A percentile compares a stretch with the other conserved stretches of the same genome.
phyloP scores from a whole-genome alignment of 2,797 vertebrate genomes.

The Sebastiscus albofasciatus region DNA sequence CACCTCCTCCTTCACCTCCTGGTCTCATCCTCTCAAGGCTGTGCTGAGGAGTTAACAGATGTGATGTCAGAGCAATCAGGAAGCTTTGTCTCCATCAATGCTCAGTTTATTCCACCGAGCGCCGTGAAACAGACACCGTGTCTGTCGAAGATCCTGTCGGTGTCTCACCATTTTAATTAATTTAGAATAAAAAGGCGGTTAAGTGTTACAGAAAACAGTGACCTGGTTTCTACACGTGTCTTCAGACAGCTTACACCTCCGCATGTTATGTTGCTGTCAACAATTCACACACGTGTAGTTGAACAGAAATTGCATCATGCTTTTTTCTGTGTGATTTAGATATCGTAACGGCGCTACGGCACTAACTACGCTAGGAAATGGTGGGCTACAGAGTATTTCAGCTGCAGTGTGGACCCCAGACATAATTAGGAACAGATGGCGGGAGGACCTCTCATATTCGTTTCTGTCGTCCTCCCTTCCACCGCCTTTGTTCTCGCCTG shows the following conservation, averaged over 20 bases:
- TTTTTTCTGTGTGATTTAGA: constrained; percentile 16
- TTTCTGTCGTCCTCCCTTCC: constrained; percentile 37
- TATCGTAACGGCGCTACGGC: background rate
- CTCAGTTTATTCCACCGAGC: background rate
- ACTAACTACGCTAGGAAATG: constrained; percentile 25
- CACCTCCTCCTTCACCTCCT: constrained; percentile 43
- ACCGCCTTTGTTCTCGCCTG: constrained; percentile 45
- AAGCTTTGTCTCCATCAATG: constrained; percentile 47
- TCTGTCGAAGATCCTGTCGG: constrained; percentile 11
- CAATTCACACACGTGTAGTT: background rate
- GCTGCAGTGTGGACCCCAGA: constrained; percentile 49
- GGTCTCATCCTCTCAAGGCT: constrained; percentile 49
- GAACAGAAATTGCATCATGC: constrained; percentile 11
- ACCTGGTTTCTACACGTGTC: constrained; percentile 12
- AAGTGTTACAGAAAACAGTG: background rate
- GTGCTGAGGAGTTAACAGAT: constrained; percentile 62
- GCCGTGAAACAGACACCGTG: background rate
- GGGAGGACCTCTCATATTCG: constrained; percentile 44
- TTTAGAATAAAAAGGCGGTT: background rate
- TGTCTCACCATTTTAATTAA: background rate
- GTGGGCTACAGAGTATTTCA: constrained; percentile 37
- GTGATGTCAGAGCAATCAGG: constrained; percentile 55
- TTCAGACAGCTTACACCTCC: constrained; percentile 1
- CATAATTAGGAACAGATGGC: constrained; percentile 69
- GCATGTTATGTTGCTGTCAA: background rate